Evolutionary conservation across 2,113 vertebrate genomes (phyloP).

Genomic region (Mus pahari): DNA sequence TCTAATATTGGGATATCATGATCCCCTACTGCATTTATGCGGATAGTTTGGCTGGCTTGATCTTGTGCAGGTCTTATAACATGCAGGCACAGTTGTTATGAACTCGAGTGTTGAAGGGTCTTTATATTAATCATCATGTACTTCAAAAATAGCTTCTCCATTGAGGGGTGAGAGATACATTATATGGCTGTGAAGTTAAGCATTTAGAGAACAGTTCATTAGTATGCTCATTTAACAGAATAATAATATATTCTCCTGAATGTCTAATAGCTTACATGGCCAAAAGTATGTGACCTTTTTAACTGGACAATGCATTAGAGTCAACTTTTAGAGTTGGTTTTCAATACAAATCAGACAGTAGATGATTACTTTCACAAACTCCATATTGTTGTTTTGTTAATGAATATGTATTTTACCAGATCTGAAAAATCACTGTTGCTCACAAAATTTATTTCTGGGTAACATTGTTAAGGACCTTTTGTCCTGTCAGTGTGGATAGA

Average conservation of each 20-base stretch:
- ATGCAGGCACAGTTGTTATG: not conserved
- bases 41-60: not conserved
- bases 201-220: not conserved
- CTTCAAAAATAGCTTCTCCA: not conserved
- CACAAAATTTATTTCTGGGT: not conserved
- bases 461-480: not conserved
- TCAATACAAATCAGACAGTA: not conserved
- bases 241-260: not conserved
- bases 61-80: accelerated
- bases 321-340: not conserved
- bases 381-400: not conserved
- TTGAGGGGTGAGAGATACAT: not conserved
- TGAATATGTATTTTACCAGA: not conserved
- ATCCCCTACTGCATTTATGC: not conserved
- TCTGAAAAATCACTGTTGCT: not conserved
- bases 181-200: not conserved
- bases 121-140: not conserved
- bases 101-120: not conserved
- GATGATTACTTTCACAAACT: not conserved
- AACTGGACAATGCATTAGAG: not conserved
- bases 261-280: not conserved
- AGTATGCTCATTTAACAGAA: not conserved
- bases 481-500: not conserved
- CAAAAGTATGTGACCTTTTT: not conserved
- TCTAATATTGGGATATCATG: not conserved